Conservation (phyloP, 2,797 vertebrate genomes). For the Clarias pachynema region DNA sequence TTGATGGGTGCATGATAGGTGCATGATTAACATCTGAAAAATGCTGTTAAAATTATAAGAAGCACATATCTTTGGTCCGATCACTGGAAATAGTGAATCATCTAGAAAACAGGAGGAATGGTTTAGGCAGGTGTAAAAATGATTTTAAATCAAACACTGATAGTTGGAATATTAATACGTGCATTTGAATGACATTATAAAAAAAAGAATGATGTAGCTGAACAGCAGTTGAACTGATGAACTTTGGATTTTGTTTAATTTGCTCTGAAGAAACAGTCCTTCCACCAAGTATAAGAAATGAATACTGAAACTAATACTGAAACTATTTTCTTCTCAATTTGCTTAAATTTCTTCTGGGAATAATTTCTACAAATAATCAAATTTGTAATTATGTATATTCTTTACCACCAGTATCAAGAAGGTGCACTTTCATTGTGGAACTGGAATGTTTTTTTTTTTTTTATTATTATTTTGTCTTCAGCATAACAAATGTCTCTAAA, state of each 20-base stretch:
- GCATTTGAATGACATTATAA: not conserved
- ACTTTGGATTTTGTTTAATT: constrained; percentile 3
- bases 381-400: not conserved
- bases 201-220: not conserved
- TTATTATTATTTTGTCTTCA: constrained; percentile 78
- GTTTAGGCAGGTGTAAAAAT: not conserved
- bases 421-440: constrained; percentile 63
- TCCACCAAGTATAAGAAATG: constrained; percentile 6
- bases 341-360: constrained; percentile 46
- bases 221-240: not conserved
- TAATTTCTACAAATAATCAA: not conserved
- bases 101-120: not conserved
- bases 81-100: not conserved
- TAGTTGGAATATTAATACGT: not conserved
- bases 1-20: not conserved
- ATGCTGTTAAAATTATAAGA: not conserved
- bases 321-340: constrained; percentile 59
- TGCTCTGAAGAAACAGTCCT: not conserved
- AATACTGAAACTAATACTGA: constrained; percentile 51
- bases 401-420: constrained; percentile 57
- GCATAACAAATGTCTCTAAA: constrained; percentile 72
- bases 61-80: not conserved
- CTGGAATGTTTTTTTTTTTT: constrained; percentile 67
- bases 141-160: not conserved
- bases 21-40: not conserved